These are phyloP conservation scores for Polia nebulosa DNA, from an alignment of 2,888 invertebrate genomes.

Conservation along the genomic window DNA sequence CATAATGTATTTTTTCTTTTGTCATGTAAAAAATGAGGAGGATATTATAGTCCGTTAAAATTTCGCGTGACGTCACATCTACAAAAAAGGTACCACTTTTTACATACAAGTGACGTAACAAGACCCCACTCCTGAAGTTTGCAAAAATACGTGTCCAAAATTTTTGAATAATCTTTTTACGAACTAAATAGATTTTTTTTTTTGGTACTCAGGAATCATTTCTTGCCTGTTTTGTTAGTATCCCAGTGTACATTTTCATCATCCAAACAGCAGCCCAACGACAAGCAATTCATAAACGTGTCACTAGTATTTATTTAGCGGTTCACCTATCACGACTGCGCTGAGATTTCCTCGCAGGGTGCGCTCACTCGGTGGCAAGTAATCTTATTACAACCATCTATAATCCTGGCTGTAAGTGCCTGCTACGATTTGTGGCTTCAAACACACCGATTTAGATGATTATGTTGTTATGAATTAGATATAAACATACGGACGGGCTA, in stretches of 20 bases:
- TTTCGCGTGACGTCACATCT: too few species aligned
- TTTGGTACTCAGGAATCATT: too few species aligned
- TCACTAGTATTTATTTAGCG: slow-evolving; percentile 47
- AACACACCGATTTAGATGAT: slow-evolving; percentile 6
- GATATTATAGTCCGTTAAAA: too few species aligned
- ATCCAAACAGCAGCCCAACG: slow-evolving; percentile 8
- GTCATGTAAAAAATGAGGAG: too few species aligned
- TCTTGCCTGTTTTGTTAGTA: neutral
- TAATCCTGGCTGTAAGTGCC: slow-evolving; percentile 20
- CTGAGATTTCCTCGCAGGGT: slow-evolving; percentile 22
- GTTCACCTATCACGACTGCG: slow-evolving; percentile 55
- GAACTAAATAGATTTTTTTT: too few species aligned
- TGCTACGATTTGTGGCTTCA: slow-evolving; percentile 30
- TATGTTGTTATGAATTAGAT: neutral
- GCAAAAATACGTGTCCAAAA: too few species aligned
- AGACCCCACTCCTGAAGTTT: too few species aligned
- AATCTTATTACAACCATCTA: slow-evolving; percentile 32
- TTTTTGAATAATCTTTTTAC: too few species aligned
- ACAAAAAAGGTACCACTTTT: too few species aligned
- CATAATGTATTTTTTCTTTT: too few species aligned
- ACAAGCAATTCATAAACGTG: slow-evolving; percentile 44
- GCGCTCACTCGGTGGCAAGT: slow-evolving; percentile 14
- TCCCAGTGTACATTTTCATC: slow-evolving; percentile 10
- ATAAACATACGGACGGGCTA: neutral
- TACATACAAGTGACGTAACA: too few species aligned